Percentiles rank a stretch among this genome's conserved stretches.
Evolutionary conservation across 2,797 vertebrate species (phyloP).

Genomic region (Lithobates sylvaticus): DNA sequence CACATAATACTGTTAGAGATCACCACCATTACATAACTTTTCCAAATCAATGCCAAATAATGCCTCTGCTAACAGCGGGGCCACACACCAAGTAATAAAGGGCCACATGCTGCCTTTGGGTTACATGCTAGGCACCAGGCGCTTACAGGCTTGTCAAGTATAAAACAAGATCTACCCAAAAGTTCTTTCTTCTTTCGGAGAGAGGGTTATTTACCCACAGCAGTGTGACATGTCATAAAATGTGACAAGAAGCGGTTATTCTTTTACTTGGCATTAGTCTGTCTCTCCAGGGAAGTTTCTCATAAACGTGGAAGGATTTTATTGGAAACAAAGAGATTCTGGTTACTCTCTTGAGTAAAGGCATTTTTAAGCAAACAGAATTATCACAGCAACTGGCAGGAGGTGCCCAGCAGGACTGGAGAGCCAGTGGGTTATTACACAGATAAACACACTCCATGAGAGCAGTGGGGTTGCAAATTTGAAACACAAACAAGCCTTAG

Average conservation of each 20-base stretch:
- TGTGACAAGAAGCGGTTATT: not conserved
- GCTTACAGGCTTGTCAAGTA: not conserved
- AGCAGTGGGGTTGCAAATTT: conserved; percentile 45
- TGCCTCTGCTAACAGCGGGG: not conserved
- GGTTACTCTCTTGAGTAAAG: not conserved
- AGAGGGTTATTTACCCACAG: not conserved
- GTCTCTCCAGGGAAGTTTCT: conserved; percentile 27
- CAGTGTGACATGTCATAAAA: not conserved
- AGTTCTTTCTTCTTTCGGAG: not conserved
- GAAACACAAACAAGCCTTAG: conserved; percentile 59
- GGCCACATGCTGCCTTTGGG: not conserved
- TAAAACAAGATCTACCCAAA: not conserved
- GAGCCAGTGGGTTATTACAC: conserved; percentile 2
- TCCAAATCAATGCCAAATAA: not conserved
- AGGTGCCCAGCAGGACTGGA: conserved; percentile 10
- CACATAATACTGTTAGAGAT: too few species aligned
- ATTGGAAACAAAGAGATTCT: conserved; percentile 51
- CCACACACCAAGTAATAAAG: not conserved
- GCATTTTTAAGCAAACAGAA: conserved; percentile 24
- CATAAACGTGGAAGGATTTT: not conserved
- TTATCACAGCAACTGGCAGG: conserved; percentile 25
- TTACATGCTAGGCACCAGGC: not conserved
- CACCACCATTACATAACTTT: too few species aligned
- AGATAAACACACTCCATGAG: conserved; percentile 40
- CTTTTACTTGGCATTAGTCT: not conserved